Conservation (phyloP, 2,113 vertebrate genomes). For the Pelecanoides urinatrix region DNA sequence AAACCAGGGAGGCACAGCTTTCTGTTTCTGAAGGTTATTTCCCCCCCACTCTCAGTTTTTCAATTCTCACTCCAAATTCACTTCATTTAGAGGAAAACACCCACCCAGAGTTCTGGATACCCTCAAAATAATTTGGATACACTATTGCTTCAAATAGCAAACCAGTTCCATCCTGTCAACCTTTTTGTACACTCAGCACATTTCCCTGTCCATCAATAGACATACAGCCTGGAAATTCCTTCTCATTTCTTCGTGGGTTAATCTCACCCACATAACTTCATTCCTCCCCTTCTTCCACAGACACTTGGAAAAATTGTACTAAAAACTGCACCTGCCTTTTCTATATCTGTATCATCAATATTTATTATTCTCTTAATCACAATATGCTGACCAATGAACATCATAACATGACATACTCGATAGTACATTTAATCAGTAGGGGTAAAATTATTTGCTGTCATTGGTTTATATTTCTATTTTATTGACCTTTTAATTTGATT, state of each 20-base stretch:
- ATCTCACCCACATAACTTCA: neutral
- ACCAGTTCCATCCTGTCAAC: neutral
- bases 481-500: slow-evolving; percentile 51
- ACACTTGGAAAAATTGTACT: neutral
- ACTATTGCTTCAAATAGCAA: neutral
- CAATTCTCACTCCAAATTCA: neutral
- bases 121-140: neutral
- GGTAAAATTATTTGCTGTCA: slow-evolving; percentile 3
- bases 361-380: slow-evolving; percentile 1
- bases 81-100: neutral
- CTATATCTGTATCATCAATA: neutral
- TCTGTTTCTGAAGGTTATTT: neutral
- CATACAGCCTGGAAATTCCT: neutral
- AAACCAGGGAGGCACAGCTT: neutral
- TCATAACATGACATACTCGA: neutral
- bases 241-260: neutral
- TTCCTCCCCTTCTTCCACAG: neutral
- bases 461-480: slow-evolving; percentile 42
- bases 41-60: neutral
- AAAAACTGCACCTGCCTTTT: neutral
- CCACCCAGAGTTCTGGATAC: neutral
- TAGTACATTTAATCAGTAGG: neutral
- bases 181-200: neutral
- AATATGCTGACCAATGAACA: neutral
- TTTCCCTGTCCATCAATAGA: neutral